These are phyloP conservation scores for Numenius phaeopus DNA, from an alignment of 2,797 vertebrate species.

Conservation along the genomic window DNA sequence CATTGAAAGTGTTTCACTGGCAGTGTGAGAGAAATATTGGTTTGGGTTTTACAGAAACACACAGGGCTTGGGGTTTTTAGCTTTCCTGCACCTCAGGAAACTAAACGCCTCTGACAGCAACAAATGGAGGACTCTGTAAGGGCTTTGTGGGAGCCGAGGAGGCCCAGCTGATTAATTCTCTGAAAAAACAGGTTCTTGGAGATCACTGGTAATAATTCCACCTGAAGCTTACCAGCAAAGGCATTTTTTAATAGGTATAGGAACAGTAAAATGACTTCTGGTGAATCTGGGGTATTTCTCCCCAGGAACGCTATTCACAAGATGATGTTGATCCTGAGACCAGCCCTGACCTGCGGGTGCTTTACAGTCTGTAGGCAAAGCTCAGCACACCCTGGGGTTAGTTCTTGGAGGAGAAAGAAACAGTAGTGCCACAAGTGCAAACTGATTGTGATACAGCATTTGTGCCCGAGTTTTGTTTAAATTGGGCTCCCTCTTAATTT, in stretches of 20 bases:
- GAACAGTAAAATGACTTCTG: background rate
- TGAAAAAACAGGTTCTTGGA: background rate
- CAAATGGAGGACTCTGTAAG: background rate
- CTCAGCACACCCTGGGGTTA: background rate
- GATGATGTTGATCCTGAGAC: rapidly evolving
- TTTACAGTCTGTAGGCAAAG: background rate
- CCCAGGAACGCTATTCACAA: background rate
- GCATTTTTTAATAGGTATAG: background rate
- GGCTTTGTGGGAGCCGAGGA: background rate
- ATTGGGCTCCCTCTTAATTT: background rate
- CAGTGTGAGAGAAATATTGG: background rate
- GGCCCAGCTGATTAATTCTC: background rate
- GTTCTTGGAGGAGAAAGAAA: background rate
- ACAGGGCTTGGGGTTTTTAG: background rate
- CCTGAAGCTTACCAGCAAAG: background rate
- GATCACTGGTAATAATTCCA: background rate
- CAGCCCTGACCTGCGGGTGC: background rate
- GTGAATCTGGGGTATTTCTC: background rate
- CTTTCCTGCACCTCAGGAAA: background rate
- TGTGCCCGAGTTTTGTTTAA: background rate
- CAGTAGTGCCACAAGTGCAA: background rate
- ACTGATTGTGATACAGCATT: background rate
- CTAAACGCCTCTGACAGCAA: background rate
- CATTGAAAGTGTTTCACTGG: background rate
- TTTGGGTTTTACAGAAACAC: background rate